phyloP scores from a whole-genome alignment of 2,797 vertebrate genomes.

The Anomalospiza imberbis region DNA sequence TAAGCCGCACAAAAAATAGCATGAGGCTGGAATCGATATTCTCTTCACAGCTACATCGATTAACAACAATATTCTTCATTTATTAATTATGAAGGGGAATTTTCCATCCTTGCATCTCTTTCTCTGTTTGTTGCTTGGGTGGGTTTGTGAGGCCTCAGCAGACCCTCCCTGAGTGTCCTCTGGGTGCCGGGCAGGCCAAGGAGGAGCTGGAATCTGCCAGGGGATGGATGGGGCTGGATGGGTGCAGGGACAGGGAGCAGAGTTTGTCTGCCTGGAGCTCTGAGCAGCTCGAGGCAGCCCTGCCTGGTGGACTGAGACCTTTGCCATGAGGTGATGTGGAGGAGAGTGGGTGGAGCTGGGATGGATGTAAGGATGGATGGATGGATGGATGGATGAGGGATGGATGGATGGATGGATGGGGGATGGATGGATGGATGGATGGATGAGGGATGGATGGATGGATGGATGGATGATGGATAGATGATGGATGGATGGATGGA shows the following conservation, averaged over 20 bases:
- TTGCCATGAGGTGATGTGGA: rapidly evolving
- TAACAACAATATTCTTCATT: slow-evolving; percentile 83
- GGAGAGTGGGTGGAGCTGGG: background rate
- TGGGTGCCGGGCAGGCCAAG: background rate
- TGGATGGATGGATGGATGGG: background rate
- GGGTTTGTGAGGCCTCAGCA: rapidly evolving
- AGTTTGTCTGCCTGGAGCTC: background rate
- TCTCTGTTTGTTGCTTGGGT: slow-evolving; percentile 20
- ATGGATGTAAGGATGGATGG: background rate
- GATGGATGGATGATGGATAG: too few relatives aligned
- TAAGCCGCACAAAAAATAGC: slow-evolving; percentile 73
- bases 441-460: too few relatives aligned
- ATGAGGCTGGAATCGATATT: slow-evolving; percentile 71
- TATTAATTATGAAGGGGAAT: slow-evolving; percentile 84
- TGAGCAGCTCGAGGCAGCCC: rapidly evolving
- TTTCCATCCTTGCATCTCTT: slow-evolving; percentile 67
- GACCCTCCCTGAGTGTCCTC: background rate
- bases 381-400: background rate
- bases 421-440: background rate
- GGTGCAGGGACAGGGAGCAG: background rate
- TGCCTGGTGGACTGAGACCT: background rate
- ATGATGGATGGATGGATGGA: too few relatives aligned
- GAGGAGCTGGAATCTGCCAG: background rate
- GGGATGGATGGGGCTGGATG: rapidly evolving
- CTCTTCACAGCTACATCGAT: slow-evolving; percentile 78